Evolutionary conservation across 2,888 invertebrate genomes (phyloP), one percentile per base, ranked within the genome.

Genomic region (Brachycybe producta): DNA sequence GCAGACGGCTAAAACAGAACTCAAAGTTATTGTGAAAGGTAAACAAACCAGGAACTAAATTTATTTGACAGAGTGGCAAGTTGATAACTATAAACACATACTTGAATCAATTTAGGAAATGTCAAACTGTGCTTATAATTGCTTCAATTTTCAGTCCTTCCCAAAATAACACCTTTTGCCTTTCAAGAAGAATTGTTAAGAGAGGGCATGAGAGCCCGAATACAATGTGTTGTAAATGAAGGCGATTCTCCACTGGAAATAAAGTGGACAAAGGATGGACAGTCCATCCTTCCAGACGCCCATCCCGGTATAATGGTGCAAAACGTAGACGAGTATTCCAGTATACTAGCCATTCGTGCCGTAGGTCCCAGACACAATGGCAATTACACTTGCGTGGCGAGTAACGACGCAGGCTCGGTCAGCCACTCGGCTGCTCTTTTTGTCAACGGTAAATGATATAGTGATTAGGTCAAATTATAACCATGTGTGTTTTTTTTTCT

Each of bases 131-230:
- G 8, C 8, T 11, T 19, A 8, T 17, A 21, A 15, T 43, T 28
- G 1, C n/a, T n/a, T 13, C 8, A 32, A n/a, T 19, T 54, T 56
- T 82, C 79, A 83, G 82, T 82, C 76, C 82, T 82, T 72, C 82
- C 82, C 72, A 79, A 79, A 74, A 82, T 83, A 76, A 81, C 81
- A 75, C 80, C 82, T 72, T 82, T 83, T 77, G 77, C 75, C 73
- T 82, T 82, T 74, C 82, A 80, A 59, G 76, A 78, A 24, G 54
- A 57, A 58, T 75, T 79, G 48, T 76, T 80, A n/a, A 81, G 82
- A 63, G 79, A 81, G 60, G 80, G 80, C 45, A 81, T 83, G 60
- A 77, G 78, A 70, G 79, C 79, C 34, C 78, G 80, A 34, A 74
- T 80, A 52, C 74, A 77, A 55, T 83, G 83, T 66, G 77, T 79